These are phyloP conservation scores for Phalanger gymnotis DNA, from an alignment of 2,797 vertebrate species.

Conservation along the genomic window DNA sequence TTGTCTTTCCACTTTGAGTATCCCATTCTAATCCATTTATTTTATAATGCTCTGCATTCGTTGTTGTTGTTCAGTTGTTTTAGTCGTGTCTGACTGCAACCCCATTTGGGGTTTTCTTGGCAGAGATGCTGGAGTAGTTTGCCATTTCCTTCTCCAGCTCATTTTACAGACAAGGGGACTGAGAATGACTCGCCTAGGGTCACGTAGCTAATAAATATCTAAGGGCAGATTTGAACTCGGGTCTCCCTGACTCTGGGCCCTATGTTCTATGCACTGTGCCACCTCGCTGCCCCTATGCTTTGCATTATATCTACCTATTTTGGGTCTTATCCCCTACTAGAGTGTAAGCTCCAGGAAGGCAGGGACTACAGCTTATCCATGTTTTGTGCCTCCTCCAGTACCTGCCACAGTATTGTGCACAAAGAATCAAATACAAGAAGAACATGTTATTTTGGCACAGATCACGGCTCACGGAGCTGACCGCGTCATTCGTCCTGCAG, in stretches of 20 bases:
- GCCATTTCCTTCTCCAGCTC: too few species aligned
- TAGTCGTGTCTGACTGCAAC: too few species aligned
- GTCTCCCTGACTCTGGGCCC: too few species aligned
- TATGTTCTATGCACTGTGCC: too few species aligned
- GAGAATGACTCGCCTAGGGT: too few species aligned
- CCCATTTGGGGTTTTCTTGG: too few species aligned
- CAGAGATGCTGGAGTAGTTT: too few species aligned
- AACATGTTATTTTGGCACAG: not conserved
- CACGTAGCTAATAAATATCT: too few species aligned
- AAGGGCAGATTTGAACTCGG: too few species aligned
- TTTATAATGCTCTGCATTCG: not conserved
- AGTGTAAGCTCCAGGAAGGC: not conserved
- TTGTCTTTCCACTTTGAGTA: not conserved
- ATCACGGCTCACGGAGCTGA: not conserved
- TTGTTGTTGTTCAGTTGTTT: too few species aligned
- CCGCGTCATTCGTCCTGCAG: not conserved
- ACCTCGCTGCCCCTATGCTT: too few species aligned
- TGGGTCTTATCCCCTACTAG: not conserved
- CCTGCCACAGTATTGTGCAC: not conserved
- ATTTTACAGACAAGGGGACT: too few species aligned
- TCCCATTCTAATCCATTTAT: not conserved
- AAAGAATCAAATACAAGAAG: not conserved
- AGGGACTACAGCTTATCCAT: not conserved
- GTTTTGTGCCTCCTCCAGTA: not conserved
- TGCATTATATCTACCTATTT: not conserved